These are phyloP conservation scores for Drosophila melanogaster DNA, from an alignment of 1,140 invertebrate species.

Conservation along the genomic window DNA sequence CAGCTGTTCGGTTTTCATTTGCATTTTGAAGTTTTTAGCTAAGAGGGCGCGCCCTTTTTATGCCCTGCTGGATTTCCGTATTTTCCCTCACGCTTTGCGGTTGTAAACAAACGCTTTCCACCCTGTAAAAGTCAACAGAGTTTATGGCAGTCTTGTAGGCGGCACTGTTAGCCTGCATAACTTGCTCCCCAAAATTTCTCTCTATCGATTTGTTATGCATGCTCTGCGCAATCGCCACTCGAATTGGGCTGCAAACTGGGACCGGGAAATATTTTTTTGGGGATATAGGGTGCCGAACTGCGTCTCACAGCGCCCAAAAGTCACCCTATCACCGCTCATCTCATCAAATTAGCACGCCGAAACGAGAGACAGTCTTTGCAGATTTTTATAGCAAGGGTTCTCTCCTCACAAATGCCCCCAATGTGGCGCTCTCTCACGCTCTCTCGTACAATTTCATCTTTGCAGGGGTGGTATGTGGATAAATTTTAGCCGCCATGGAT, in stretches of 20 bases:
- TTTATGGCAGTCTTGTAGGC: conserved; percentile 68
- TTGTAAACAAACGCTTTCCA: conserved; percentile 63
- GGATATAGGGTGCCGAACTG: conserved; percentile 47
- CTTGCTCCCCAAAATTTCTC: conserved; percentile 2
- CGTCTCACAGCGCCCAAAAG: conserved; percentile 1
- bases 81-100: conserved; percentile 6
- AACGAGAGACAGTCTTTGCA: conserved; percentile 16
- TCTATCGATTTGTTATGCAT: conserved; percentile 71
- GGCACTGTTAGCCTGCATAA: conserved; percentile 51
- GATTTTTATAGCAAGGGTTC: conserved; percentile 53
- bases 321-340: conserved; percentile 17
- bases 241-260: conserved; percentile 24
- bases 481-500: conserved; percentile 89
- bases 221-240: conserved; percentile 53
- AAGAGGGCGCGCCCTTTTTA: conserved; percentile 68
- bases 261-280: conserved; percentile 38
- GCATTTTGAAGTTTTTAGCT: conserved; percentile 39
- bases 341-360: conserved; percentile 30
- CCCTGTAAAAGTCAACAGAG: conserved; percentile 28
- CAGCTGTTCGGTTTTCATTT: conserved; percentile 56
- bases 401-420: conserved; percentile 11
- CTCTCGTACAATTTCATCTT: conserved; percentile 52
- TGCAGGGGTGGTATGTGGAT: conserved; percentile 85
- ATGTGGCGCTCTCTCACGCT: conserved; percentile 30
- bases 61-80: conserved; percentile 16